Base-by-base conservation (phyloP, 1,140 invertebrate genomes). In the Drosophila bipectinata region DNA sequence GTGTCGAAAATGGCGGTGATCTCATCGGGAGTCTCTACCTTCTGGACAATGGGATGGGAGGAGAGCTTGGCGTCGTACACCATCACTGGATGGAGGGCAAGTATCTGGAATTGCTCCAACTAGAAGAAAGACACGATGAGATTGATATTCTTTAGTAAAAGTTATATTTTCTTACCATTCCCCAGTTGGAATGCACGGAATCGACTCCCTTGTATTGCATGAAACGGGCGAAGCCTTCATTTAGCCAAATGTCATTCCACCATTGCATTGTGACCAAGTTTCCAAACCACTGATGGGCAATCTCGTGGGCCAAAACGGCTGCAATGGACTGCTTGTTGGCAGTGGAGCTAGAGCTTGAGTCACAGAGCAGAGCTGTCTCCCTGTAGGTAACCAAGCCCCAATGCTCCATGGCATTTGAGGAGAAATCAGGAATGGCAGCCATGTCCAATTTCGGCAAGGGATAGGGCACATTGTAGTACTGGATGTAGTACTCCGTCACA, bases 201-300 rank as follows among this genome's bases (percentile, higher is more conserved):
- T 95, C 92, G 1, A 96, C 93, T 52, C 95, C 95, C 91, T 97
- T 96, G 75, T 95, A 97, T 92, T 97, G 94, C 93, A 98, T 96
- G 84, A 96, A 98, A 10, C 95, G 95, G 3, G 97, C 97, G 89
- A 99, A 98, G 5, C 97, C 97, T 93, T 98, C 97, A 91, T 98
- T 98, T 8, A 98, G 92, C 97, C 97, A 98, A 0, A 98, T 92
- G 90, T 98, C 97, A 90, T 97, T 95, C 97, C 97, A 98, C 97
- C 97, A 98, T 52, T 95, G 93, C 94, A 98, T 95, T 18, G 97
- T 98, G 3, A 98, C 97, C 76, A 97, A 93, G 93, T 97, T 97
- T 60, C 96, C 96, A 91, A 97, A 97, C 97, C 97, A 98, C 95
- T 95, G 97, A 81, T 99, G 98, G 8, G 97, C 97, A 24, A 98